These are phyloP conservation scores for Cabera pusaria DNA, from an alignment of 2,888 invertebrate species.

Conservation along the genomic window DNA sequence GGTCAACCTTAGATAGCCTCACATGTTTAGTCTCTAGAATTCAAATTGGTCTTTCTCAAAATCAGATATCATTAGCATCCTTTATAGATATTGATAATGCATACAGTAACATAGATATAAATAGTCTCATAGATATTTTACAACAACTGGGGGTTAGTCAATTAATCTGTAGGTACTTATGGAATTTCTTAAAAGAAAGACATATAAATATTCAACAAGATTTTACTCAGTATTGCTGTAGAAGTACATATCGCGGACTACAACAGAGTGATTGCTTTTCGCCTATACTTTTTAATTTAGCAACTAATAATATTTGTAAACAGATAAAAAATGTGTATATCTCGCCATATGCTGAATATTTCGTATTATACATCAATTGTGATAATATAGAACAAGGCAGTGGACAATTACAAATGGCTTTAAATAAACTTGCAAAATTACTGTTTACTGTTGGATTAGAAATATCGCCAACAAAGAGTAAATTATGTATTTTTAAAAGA, in stretches of 20 bases:
- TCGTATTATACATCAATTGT: constrained; percentile 1
- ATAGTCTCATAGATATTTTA: constrained; percentile 17
- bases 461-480: no score
- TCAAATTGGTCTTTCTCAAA: no score
- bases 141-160: constrained; percentile 27
- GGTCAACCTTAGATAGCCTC: no score
- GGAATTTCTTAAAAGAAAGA: constrained; percentile 26
- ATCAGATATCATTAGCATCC: not conserved
- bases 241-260: constrained; percentile 28
- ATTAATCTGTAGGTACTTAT: constrained; percentile 30
- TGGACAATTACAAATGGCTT: constrained; percentile 3
- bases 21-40: no score
- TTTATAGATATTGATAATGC: constrained; percentile 36
- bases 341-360: constrained; percentile 35
- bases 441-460: no score
- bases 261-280: constrained; percentile 41
- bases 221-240: not conserved
- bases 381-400: not conserved
- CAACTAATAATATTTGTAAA: constrained; percentile 28
- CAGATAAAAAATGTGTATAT: constrained; percentile 16
- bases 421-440: no score
- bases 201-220: constrained; percentile 17
- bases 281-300: constrained; percentile 39
- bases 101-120: constrained; percentile 35
- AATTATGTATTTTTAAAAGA: no score